Percentiles rank a stretch among this genome's conserved stretches.
Evolutionary conservation across 1,140 invertebrate species (phyloP).

Genomic region (Potamilus streckersoni): DNA sequence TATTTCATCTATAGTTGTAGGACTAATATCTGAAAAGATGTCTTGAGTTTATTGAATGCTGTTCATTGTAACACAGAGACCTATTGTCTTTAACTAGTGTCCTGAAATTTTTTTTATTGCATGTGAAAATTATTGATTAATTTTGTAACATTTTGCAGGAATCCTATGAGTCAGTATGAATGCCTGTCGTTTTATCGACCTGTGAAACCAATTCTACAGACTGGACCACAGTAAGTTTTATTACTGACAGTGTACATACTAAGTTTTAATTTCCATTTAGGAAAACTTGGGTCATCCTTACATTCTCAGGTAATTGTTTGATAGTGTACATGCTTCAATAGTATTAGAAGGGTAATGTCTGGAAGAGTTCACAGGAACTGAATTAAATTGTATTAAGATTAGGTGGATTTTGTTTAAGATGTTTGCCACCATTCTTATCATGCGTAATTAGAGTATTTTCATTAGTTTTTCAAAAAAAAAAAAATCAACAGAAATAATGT

Average conservation of each 20-base stretch:
- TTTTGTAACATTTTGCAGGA: slow-evolving; percentile 13
- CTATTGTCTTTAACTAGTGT: too few relatives aligned
- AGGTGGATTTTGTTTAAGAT: neutral
- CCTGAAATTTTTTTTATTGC: too few relatives aligned
- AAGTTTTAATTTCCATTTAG: neutral
- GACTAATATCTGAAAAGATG: too few relatives aligned
- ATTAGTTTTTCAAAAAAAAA: too few relatives aligned
- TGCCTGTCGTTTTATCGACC: slow-evolving; percentile 27
- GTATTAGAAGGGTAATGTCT: neutral
- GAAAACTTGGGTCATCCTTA: neutral
- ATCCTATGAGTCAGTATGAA: slow-evolving; percentile 23
- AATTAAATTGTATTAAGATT: neutral
- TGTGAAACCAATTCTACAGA: slow-evolving; percentile 23
- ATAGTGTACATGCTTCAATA: neutral
- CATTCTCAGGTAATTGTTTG: neutral
- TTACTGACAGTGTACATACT: neutral
- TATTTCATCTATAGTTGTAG: too few relatives aligned
- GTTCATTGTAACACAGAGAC: too few relatives aligned
- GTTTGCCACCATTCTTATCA: too few relatives aligned
- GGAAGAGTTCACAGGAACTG: neutral
- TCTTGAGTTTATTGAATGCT: too few relatives aligned
- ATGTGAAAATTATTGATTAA: too few relatives aligned
- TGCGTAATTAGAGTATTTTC: too few relatives aligned
- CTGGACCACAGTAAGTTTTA: slow-evolving; percentile 28
- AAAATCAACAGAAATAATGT: too few relatives aligned